A percentile compares a stretch with the other conserved stretches of the same genome.
Evolutionary conservation across 2,888 invertebrate species (phyloP).

Genomic region (Lamellibrachia satsuma): DNA sequence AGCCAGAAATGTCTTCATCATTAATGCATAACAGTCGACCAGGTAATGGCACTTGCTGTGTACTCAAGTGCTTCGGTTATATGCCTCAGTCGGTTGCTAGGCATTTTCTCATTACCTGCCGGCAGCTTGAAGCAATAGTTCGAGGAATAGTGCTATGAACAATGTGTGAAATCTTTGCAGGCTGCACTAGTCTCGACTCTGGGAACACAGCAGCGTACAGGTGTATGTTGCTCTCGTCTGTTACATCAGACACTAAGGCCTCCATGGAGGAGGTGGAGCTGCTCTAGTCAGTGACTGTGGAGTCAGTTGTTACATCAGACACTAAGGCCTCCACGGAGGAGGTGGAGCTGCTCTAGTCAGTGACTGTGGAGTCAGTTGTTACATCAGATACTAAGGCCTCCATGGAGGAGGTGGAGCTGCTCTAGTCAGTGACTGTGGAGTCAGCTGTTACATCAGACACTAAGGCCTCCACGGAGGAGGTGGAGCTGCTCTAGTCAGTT

Average conservation of each 20-base stretch:
- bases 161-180: background rate
- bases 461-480: too few species aligned
- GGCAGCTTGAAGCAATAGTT: background rate
- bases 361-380: background rate
- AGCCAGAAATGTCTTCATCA: background rate
- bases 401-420: background rate
- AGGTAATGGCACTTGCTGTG: constrained; percentile 12
- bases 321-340: background rate
- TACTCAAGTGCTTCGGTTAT: background rate
- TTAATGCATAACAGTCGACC: constrained; percentile 9
- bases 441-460: background rate
- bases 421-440: background rate
- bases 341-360: background rate
- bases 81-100: background rate
- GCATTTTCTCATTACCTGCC: constrained; percentile 7
- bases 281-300: background rate
- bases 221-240: background rate
- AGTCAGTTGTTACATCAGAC: background rate
- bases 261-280: background rate
- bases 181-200: background rate
- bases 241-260: background rate
- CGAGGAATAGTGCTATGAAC: background rate
- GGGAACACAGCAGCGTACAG: background rate
- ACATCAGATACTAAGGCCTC: background rate
- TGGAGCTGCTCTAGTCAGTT: too few species aligned